These are phyloP conservation scores for Psylliodes chrysocephalus DNA, from an alignment of 2,888 invertebrate genomes.

Conservation along the genomic window DNA sequence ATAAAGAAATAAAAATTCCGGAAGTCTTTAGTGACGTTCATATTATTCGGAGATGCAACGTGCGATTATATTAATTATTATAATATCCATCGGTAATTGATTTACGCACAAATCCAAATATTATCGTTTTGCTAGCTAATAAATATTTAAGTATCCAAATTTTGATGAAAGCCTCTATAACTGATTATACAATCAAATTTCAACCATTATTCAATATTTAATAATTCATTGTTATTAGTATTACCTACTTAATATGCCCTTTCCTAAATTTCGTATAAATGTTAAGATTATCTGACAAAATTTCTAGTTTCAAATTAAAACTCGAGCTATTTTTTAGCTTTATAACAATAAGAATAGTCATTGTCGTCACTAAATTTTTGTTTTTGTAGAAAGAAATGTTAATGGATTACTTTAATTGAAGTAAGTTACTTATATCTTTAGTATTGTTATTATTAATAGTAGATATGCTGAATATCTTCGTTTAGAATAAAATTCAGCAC, in stretches of 20 bases:
- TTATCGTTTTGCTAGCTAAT: no score
- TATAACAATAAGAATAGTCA: no score
- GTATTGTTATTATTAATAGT: no score
- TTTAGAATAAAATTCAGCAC: no score
- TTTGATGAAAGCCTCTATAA: not conserved
- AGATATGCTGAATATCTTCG: no score
- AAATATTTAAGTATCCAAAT: not conserved
- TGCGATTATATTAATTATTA: not conserved
- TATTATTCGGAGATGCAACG: not conserved
- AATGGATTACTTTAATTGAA: no score
- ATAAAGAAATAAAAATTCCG: no score
- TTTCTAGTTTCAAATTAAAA: not conserved
- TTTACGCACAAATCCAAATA: not conserved
- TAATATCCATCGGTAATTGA: not conserved
- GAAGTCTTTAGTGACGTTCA: no score
- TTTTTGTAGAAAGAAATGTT: no score
- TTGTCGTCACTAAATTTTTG: no score
- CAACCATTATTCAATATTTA: not conserved
- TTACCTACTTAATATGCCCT: not conserved
- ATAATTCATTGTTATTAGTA: not conserved
- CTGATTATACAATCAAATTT: not conserved
- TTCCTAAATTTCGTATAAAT: not conserved
- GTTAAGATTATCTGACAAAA: not conserved
- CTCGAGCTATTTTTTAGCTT: not conserved
- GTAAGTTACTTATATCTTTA: no score